Evolutionary conservation across 2,888 invertebrate genomes (phyloP).

Genomic region (Cephus sareptanus): DNA sequence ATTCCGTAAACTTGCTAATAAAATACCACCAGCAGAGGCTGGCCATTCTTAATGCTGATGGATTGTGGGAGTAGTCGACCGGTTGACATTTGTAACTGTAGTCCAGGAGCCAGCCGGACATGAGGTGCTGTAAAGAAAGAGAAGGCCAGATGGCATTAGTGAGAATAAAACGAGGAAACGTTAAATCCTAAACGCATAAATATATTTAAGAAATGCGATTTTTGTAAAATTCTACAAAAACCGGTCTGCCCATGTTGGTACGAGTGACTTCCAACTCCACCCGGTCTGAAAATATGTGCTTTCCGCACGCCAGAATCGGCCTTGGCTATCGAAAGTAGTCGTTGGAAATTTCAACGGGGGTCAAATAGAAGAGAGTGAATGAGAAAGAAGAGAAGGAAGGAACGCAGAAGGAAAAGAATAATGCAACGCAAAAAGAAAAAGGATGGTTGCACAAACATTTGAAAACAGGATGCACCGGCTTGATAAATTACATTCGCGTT

Average conservation of each 20-base stretch:
- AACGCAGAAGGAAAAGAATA: slow-evolving; percentile 8
- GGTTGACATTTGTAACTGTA: slow-evolving; percentile 94
- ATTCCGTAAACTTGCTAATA: slow-evolving; percentile 89
- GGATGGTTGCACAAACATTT: slow-evolving; percentile 44
- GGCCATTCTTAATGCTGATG: slow-evolving; percentile 78
- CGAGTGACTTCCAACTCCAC: not conserved
- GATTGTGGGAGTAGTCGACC: slow-evolving; percentile 90
- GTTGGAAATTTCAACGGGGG: slow-evolving; percentile 38
- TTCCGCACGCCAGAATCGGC: slow-evolving; percentile 29
- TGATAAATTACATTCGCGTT: slow-evolving; percentile 29
- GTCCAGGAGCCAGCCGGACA: slow-evolving; percentile 92
- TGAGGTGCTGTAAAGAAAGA: slow-evolving; percentile 78
- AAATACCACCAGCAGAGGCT: slow-evolving; percentile 91
- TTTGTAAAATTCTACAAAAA: not conserved
- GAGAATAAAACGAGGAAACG: not conserved
- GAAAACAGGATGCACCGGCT: slow-evolving; percentile 46
- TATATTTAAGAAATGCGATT: not conserved
- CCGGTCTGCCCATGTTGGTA: not conserved
- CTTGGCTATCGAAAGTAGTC: slow-evolving; percentile 50
- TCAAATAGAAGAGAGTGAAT: not conserved
- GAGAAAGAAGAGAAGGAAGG: slow-evolving; percentile 4
- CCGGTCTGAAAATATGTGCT: not conserved
- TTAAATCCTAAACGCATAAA: not conserved
- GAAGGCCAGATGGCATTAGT: not conserved
- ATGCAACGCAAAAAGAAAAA: slow-evolving; percentile 26